Base-by-base conservation (phyloP, 2,113 vertebrate genomes). In the Pipra filicauda region DNA sequence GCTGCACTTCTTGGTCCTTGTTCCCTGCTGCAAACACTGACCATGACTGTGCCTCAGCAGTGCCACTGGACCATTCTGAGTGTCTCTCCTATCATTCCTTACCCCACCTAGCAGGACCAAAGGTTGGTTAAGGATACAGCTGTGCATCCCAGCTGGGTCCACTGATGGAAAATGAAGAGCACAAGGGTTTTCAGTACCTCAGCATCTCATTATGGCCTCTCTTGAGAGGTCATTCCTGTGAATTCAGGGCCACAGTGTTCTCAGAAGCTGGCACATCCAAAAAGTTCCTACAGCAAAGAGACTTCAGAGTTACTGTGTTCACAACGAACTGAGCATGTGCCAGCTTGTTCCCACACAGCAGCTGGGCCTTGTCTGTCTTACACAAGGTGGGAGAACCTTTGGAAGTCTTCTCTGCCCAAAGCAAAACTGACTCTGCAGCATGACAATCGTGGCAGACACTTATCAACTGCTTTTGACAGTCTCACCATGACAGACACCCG, bases 281-380 rank as follows among this genome's bases (percentile, higher is more conserved):
- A 71, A 69, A 24, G 33, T 8, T 76, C 72, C 59, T 44, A 54
- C 14, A 66, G 37, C 49, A 61, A 19, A 33, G 33, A 70, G 31
- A 39, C 37, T 67, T 72, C 1, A 31, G 41, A 33, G 66, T 46
- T 49, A 18, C 52, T 19, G 35, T 31, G 39, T 16, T 72, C 57
- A 27, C 44, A 0, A 4, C 9, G 58, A 76, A 41, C 6, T 1
- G 2, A 43, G 39, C 52, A 11, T 16, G 31, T 62, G 22, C 31
- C 89, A 58, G 41, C 71, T 39, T 73, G 86, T 28, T 77, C 41
- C 33, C 22, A 30, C 5, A 15, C 24, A n/a, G 79, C 62, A 75
- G 58, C 33, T 58, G 26, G 35, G 80, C 49, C 64, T 48, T 72
- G n/a, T 43, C 43, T 61, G 49, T 49, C 43, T 59, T 14, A 27